Base-by-base conservation (phyloP, 2,113 vertebrate species). In the Sylvicapra grimmia region DNA sequence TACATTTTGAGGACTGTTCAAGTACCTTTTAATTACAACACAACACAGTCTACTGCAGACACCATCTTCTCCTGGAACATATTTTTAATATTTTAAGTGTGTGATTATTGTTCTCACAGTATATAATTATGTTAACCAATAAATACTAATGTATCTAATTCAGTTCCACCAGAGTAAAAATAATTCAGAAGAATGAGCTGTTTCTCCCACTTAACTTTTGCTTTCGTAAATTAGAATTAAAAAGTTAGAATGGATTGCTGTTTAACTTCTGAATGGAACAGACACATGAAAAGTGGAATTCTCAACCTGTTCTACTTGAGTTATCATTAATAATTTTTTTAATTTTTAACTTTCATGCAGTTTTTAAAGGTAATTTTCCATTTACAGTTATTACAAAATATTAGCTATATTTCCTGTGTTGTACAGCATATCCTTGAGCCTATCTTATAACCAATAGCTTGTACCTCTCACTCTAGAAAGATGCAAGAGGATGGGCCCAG, bases 1-100 rank as follows among this genome's bases (percentile, higher is more conserved):
- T 93, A 97, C 89, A 96, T 96, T 98, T 98, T 96, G 97, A 98
- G 97, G 96, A 98, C 97, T 98, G 97, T 97, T 97, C 95, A 96
- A 98, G 96, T 96, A 88, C 85, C 96, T 96, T 97, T 98, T 98
- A 98, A 98, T 98, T 98, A 98, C 65, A 98, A 96, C 27, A 97
- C 84, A 93, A 97, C 94, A 98, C 44, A 58, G 72, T 91, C 86
- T 98, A 49, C 65, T 93, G 14, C 86, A 68, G 84, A 96, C 96
- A 95, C 93, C 97, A 98, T 90, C 86, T 96, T 96, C 90, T 90
- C 85, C 90, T 97, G 97, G 92, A 79, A 98, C 86, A 40, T 95
- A 96, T 85, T 88, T 96, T 94, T 96, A 97, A 97, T 97, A 98
- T 97, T 93, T 98, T 96, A 94, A 96, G 56, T 59, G 83, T 96